Conservation (phyloP, 2,888 invertebrate genomes). For the Eupithecia tripunctaria region DNA sequence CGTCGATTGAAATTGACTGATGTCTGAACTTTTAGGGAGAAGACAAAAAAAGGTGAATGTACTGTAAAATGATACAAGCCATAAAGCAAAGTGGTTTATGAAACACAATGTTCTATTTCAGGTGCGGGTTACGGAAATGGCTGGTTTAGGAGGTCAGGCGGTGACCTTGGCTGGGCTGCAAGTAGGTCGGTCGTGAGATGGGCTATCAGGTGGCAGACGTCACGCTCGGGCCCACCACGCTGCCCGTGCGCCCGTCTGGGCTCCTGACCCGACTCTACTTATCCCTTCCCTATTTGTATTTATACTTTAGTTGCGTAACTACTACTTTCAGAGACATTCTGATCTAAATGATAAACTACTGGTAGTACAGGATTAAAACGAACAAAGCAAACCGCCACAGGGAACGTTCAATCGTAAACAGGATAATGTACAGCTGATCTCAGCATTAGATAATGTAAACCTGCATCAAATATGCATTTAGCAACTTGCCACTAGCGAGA, state of each 20-base stretch:
- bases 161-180: constrained; percentile 74
- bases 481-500: constrained; percentile 22
- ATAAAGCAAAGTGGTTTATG: constrained; percentile 17
- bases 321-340: constrained; percentile 24
- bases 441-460: constrained; percentile 31
- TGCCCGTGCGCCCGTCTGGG: constrained; percentile 32
- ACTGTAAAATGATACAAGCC: constrained; percentile 17
- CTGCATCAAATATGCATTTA: constrained; percentile 31
- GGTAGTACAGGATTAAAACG: constrained; percentile 26
- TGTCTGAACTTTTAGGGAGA: constrained; percentile 24
- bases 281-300: constrained; percentile 38
- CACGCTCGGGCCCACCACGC: constrained; percentile 72
- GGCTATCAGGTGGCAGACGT: constrained; percentile 83
- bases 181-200: constrained; percentile 83
- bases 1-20: constrained; percentile 37
- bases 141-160: constrained; percentile 77
- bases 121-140: constrained; percentile 64
- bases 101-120: constrained; percentile 55
- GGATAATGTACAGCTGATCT: constrained; percentile 26
- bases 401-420: constrained; percentile 27
- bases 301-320: constrained; percentile 28
- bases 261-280: constrained; percentile 38
- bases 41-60: constrained; percentile 25
- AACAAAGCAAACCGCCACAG: constrained; percentile 24
- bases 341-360: constrained; percentile 35